Conservation (phyloP, 2,888 invertebrate genomes). For the Limnephilus lunatus region DNA sequence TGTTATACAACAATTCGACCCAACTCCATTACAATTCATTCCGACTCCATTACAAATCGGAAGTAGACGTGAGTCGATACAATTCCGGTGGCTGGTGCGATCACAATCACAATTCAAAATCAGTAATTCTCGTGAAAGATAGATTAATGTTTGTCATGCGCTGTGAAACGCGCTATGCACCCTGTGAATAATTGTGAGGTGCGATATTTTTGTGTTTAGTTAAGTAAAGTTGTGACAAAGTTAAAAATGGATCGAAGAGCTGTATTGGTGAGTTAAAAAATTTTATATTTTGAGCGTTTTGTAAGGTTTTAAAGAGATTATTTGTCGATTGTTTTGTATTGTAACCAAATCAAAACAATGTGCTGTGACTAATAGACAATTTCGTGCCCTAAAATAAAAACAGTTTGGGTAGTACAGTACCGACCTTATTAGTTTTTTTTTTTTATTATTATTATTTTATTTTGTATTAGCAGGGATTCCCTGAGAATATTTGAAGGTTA, state of each 20-base stretch:
- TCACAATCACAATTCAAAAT: background rate
- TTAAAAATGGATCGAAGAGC: conserved; percentile 29
- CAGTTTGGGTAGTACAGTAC: background rate
- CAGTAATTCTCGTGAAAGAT: background rate
- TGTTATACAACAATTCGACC: background rate
- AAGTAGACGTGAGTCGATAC: conserved; percentile 35
- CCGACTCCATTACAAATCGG: background rate
- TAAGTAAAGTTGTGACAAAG: background rate
- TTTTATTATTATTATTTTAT: too few relatives aligned
- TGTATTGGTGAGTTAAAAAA: conserved; percentile 23
- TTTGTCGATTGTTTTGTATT: background rate
- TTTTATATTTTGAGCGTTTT: background rate
- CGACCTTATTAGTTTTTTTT: background rate
- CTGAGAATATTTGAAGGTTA: background rate
- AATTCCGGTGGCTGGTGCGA: background rate
- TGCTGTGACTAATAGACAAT: background rate
- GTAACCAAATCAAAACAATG: background rate
- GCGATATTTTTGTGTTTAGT: conserved; percentile 30
- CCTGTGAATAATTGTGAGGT: background rate
- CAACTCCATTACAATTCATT: background rate
- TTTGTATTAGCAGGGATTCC: background rate
- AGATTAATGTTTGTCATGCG: conserved; percentile 13
- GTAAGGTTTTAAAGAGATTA: background rate
- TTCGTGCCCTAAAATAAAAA: background rate
- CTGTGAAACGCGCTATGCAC: conserved; percentile 15